A percentile compares a stretch with the other conserved stretches of the same genome.
Conservation (phyloP, 2,113 vertebrate species). For the Xiphorhynchus elegans region DNA sequence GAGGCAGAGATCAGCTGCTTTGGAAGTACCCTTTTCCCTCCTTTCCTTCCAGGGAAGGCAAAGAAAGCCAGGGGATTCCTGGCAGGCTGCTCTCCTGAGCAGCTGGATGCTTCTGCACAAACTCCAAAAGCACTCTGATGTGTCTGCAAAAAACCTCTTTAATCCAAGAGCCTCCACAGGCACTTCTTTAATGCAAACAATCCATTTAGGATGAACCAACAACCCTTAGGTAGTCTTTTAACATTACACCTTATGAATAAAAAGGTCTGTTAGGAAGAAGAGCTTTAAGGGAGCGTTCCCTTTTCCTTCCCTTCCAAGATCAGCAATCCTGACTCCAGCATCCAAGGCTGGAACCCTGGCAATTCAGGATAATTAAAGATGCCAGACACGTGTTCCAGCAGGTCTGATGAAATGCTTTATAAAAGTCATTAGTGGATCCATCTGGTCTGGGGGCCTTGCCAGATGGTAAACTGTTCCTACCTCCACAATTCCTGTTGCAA, state of each 20-base stretch:
- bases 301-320: constrained; percentile 12
- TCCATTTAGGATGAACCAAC: neutral
- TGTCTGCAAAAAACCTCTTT: neutral
- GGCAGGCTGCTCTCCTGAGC: neutral
- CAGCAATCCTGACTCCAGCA: constrained; percentile 30
- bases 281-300: neutral
- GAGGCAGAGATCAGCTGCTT: neutral
- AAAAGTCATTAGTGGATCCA: constrained; percentile 75
- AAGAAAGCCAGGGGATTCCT: neutral
- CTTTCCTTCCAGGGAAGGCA: neutral
- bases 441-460: constrained; percentile 72
- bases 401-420: constrained; percentile 69
- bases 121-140: neutral
- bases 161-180: neutral
- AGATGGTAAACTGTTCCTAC: constrained; percentile 69
- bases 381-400: constrained; percentile 58
- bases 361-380: constrained; percentile 72
- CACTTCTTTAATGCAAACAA: neutral
- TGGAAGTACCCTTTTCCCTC: neutral
- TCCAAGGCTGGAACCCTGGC: constrained; percentile 40
- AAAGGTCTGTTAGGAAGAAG: constrained; percentile 16
- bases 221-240: neutral
- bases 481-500: constrained; percentile 33
- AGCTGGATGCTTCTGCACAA: neutral
- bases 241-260: constrained; percentile 7